Evolutionary conservation across 1,140 invertebrate species (phyloP), one percentile per base, ranked within the genome.

Genomic region (Hyles vespertilio): DNA sequence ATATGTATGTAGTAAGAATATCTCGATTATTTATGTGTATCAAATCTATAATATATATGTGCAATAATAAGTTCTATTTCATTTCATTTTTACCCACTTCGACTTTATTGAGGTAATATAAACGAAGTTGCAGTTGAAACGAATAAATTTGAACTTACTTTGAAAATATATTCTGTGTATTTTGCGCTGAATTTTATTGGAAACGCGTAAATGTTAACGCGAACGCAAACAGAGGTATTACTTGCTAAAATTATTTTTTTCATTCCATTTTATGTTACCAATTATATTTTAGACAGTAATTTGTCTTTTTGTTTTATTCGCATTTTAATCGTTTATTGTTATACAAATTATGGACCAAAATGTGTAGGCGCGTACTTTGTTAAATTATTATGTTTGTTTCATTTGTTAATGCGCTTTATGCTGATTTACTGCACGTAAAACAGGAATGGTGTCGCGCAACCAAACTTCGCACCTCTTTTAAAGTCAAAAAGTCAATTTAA

Each of bases 121-220:
- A 5, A 8, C 36, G 8, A 40, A 40, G 5, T 40, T 40, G 8
- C 36, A 5, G 8, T 40, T 40, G 5, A 40, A 40, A 40, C 36
- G 36, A 40, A 40, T 40, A 22, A 22, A 22, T 40, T 40, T 40
- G 8, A 40, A 40, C 36, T 5, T 8, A 40, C 36, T 5, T 5
- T 40, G 3, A 40, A 40, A 40, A 40, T 40, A 5, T 40, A 40
- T 8, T 8, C 5, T 5, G 3, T 40, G 8, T 5, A 40, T 8
- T 48, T 48, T 22, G 11, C 22, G 22, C 33, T 32, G 55, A 51
- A 61, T 56, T 54, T 61, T 61, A 55, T 61, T 61, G 53, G 40
- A 61, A 61, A 61, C 11, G n/a, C 40, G 32, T 61, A 55, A 51
- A 56, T 54, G 53, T 56, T 47, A 49, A 56, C 48, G 51, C 40